Percentiles rank a stretch among this genome's conserved stretches.
These are phyloP conservation scores for Pachyuromys duprasi DNA, from an alignment of 2,797 vertebrate genomes.

Conservation along the genomic window DNA sequence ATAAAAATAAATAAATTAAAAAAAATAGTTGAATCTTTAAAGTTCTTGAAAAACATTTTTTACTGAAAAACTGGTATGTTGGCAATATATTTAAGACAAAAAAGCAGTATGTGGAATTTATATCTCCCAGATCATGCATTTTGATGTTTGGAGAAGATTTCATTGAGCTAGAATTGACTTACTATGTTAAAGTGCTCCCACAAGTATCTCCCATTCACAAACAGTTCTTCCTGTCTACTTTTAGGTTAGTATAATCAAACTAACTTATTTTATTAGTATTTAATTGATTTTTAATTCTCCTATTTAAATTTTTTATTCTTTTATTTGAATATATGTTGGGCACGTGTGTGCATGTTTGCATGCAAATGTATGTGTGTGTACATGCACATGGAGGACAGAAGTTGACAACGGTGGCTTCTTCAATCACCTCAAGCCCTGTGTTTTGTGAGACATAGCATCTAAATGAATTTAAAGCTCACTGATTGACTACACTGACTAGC, in stretches of 20 bases:
- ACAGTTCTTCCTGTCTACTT: neutral
- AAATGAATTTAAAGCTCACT: neutral
- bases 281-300: neutral
- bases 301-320: neutral
- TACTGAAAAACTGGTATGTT: neutral
- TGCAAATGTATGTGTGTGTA: neutral
- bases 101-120: neutral
- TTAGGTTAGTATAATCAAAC: neutral
- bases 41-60: constrained; percentile 72
- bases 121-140: neutral
- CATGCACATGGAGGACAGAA: no score
- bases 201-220: neutral
- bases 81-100: neutral
- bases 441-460: neutral
- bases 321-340: neutral
- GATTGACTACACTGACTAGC: neutral
- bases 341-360: neutral
- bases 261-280: neutral
- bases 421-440: no score
- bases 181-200: neutral
- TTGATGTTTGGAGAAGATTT: neutral
- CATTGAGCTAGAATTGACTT: neutral
- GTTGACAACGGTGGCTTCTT: neutral
- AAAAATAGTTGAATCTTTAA: constrained; percentile 72
- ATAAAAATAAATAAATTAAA: no score